A percentile compares a stretch with the other conserved stretches of the same genome.
These are phyloP conservation scores for Peromyscus attwateri DNA, from an alignment of 2,797 vertebrate genomes.

Conservation along the genomic window DNA sequence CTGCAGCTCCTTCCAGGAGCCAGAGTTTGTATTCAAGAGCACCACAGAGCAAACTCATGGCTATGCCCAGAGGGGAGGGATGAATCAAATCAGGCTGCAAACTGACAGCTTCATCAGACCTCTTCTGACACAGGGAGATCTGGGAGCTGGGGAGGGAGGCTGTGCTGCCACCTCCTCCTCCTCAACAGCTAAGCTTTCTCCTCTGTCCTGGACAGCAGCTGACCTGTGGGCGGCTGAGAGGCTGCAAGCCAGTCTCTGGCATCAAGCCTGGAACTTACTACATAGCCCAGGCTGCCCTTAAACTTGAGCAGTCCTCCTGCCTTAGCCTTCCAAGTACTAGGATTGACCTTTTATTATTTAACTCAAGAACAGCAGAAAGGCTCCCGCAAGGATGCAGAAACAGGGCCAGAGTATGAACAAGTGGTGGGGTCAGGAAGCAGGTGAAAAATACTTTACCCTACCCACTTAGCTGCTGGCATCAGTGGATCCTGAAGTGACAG, in stretches of 20 bases:
- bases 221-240: background rate
- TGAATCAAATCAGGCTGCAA: conserved; percentile 45
- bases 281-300: background rate
- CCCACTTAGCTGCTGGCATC: background rate
- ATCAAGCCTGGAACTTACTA: background rate
- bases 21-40: conserved; percentile 64
- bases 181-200: background rate
- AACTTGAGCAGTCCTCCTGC: background rate
- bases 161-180: background rate
- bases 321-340: background rate
- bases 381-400: background rate
- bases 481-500: background rate
- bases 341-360: conserved; percentile 48
- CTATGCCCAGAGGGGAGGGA: conserved; percentile 67
- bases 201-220: background rate
- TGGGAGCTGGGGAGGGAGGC: background rate
- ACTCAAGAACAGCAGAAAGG: conserved; percentile 29
- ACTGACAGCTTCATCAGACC: conserved; percentile 57
- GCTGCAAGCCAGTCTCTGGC: conserved; percentile 1
- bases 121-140: conserved; percentile 16
- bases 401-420: background rate
- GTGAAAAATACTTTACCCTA: background rate
- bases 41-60: conserved; percentile 55
- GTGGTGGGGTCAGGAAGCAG: background rate
- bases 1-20: conserved; percentile 33